phyloP scores from a whole-genome alignment of 2,888 invertebrate species.

The Nudaria mundana region DNA sequence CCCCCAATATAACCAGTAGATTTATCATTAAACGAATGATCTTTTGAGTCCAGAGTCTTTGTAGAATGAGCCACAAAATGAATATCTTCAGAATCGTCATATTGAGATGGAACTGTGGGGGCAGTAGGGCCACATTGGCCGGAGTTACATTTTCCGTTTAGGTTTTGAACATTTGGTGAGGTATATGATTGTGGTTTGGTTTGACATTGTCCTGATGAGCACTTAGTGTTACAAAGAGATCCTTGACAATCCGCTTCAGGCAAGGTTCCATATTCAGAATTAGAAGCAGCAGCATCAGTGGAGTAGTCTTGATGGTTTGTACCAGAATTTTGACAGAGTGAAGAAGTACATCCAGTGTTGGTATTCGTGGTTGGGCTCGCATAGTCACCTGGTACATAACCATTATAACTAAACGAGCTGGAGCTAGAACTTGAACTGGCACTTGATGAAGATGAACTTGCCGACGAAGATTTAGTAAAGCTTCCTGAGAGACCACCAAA shows the following conservation, averaged over 20 bases:
- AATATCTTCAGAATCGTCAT: conserved; percentile 20
- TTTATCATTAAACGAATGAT: conserved; percentile 9
- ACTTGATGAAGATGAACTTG: conserved; percentile 67
- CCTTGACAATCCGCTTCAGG: conserved; percentile 40
- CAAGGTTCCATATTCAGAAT: conserved; percentile 14
- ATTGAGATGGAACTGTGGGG: conserved; percentile 5
- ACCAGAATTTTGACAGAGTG: conserved; percentile 31
- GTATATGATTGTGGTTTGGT: conserved; percentile 14
- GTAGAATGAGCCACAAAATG: conserved; percentile 16
- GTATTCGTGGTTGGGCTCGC: conserved; percentile 26
- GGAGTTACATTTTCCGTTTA: conserved; percentile 31
- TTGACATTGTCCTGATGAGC: conserved; percentile 37
- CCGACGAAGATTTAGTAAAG: conserved; percentile 65
- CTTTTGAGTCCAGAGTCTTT: conserved; percentile 12
- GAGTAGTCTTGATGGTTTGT: conserved; percentile 15
- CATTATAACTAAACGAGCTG: conserved; percentile 52
- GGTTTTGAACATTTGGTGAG: conserved; percentile 13
- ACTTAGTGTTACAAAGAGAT: conserved; percentile 42
- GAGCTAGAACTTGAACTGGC: conserved; percentile 67
- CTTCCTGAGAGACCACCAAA: conserved; percentile 67
- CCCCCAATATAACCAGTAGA: conserved; percentile 2
- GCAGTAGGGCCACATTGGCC: conserved; percentile 22
- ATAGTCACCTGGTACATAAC: conserved; percentile 36
- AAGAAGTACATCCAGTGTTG: conserved; percentile 32
- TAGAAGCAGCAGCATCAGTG: conserved; percentile 29